phyloP scores from a whole-genome alignment of 2,113 vertebrate genomes.

The Eurypyga helias region DNA sequence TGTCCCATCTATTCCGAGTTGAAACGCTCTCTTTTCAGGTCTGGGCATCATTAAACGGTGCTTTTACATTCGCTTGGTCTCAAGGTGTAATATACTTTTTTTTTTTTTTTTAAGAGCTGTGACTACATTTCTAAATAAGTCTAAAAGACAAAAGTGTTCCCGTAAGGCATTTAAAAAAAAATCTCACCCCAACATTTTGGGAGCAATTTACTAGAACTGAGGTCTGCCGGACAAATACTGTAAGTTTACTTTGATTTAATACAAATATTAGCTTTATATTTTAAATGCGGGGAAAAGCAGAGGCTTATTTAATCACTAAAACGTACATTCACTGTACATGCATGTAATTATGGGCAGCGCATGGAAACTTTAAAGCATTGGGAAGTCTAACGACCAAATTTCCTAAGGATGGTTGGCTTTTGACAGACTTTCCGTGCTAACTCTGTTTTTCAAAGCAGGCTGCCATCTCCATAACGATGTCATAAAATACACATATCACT shows the following conservation, averaged over 20 bases:
- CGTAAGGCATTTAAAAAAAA: background rate
- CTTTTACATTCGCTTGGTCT: background rate
- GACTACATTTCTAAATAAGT: background rate
- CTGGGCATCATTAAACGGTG: background rate
- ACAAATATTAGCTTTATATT: background rate
- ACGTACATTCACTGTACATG: fast-evolving
- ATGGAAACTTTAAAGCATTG: slow-evolving; percentile 32
- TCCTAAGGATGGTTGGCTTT: slow-evolving; percentile 5
- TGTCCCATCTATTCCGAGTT: background rate
- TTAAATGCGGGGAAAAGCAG: background rate
- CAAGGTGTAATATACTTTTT: background rate
- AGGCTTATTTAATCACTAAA: background rate
- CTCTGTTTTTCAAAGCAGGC: slow-evolving; percentile 43
- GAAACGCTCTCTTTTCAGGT: background rate
- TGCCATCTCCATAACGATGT: slow-evolving; percentile 49
- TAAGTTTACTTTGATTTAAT: background rate
- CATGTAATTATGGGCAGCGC: background rate
- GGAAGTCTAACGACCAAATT: slow-evolving; percentile 16
- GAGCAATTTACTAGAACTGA: background rate
- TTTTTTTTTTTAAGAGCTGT: background rate
- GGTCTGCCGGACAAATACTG: background rate
- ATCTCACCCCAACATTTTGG: background rate
- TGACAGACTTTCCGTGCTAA: background rate
- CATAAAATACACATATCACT: background rate
- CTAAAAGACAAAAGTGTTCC: background rate